These are phyloP conservation scores for Heptranchias perlo DNA, from an alignment of 2,113 vertebrate genomes.

Conservation along the genomic window DNA sequence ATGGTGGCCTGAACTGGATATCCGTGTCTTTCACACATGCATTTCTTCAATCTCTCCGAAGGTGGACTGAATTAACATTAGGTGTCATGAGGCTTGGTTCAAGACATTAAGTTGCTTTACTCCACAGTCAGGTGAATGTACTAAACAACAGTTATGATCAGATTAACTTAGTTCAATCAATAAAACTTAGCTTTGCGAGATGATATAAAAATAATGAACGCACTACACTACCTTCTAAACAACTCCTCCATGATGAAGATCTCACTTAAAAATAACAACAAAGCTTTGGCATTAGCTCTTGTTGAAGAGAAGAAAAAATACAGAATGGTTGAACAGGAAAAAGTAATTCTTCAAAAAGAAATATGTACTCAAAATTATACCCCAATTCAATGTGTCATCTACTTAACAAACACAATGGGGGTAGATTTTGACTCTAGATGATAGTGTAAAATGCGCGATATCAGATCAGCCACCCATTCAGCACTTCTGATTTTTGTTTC, in stretches of 20 bases:
- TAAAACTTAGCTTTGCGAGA: not conserved
- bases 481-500: not conserved
- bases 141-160: no score
- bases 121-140: no score
- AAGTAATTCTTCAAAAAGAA: constrained; percentile 68
- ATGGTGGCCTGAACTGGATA: not conserved
- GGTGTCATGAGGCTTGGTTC: no score
- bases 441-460: no score
- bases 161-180: not conserved
- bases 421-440: no score
- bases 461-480: not conserved
- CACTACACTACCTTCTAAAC: no score
- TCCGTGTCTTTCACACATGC: not conserved
- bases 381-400: no score
- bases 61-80: not conserved
- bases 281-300: constrained; percentile 76
- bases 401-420: no score
- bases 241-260: constrained; percentile 84
- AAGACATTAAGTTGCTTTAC: no score
- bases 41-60: not conserved
- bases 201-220: no score
- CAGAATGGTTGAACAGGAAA: constrained; percentile 65
- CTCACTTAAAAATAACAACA: constrained; percentile 87
- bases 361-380: constrained; percentile 65
- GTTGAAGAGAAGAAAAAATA: constrained; percentile 70